Base-by-base conservation (phyloP, 2,113 vertebrate genomes). In the Thomomys bottae region DNA sequence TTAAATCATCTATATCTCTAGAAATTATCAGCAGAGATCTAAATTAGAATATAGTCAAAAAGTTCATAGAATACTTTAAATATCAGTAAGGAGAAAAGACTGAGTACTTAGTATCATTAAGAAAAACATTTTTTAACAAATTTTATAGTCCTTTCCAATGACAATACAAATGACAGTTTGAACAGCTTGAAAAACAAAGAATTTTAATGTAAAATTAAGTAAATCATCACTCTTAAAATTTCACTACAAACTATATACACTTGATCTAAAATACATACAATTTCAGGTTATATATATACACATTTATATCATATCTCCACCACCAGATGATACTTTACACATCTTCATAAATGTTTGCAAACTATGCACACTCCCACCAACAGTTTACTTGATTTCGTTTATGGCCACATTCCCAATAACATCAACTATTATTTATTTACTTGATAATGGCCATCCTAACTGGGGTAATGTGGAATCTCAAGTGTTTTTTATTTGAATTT, bases 1-100 rank as follows among this genome's bases (percentile, higher is more conserved):
- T 79, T 87, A 94, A 94, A 80, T 67, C 0, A 36, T 67, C 76
- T 86, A 88, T 38, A 38, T 28, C 45, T 94, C 81, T 70, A 84
- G 94, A 93, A 87, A 54, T 15, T 45, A 77, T 80, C 20, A 64
- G 0, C 36, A 36, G 15, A 64, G 14, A 71, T 87, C 21, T 78
- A 79, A 87, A 71, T 72, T 72, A 80, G 3, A 49, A 54, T 87
- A 20, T 71, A 42, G n/a, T 73, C 36, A 61, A 78, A 89, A 79
- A 32, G 14, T 54, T 14, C 49, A 28, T 68, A 23, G 3, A 68
- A 90, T 83, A 17, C 78, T 83, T 76, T 57, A 77, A 90, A 79
- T 15, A 89, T 75, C 42, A 21, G 36, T 8, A 59, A 75, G 72
- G 79, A 70, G 49, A 30, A 81, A 61, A 64, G 5, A 23, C n/a